Evolutionary conservation across 1,140 invertebrate species (phyloP), one percentile per base, ranked within the genome.

Genomic region (Stegodyphus mimosarum): DNA sequence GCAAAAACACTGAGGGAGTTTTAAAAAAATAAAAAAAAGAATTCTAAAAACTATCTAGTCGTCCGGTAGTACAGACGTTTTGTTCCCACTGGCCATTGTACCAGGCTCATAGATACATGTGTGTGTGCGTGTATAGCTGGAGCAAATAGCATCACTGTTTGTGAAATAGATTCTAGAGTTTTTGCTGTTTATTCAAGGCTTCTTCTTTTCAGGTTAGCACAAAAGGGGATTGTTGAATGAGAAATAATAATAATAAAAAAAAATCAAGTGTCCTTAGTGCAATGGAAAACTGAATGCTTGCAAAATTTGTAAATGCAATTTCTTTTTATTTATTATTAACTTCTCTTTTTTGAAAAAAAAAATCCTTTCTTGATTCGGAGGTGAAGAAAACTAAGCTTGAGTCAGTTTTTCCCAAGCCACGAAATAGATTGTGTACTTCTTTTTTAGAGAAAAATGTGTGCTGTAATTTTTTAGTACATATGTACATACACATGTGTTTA

Each of bases 121-220:
- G 55, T 60, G 55, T 60, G 55, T 60, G 55, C 33, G 33, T 33
- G 55, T 67, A 18, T 17, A 7, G 13, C 15, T 17, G 64, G 17
- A 67, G 64, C 64, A 67, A 67, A 67, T 67, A 67, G 64, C 64
- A 67, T 67, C 64, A 67, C 64, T 67, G 64, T 67, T 67, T 67
- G 64, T 67, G 64, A 67, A 67, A 67, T 67, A 67, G 64, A 67
- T 67, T 67, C 64, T n/a, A n/a, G 55, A 60, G 17, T 67, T 67
- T 67, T 67, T 67, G 17, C 64, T 67, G 64, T 67, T 67, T 13
- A 67, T 67, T 67, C 64, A 67, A 67, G 64, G n/a, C 15, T 67
- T n/a, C 64, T 67, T 67, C 64, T 67, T 67, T 67, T 67, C 64
- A 67, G 17, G 33, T 67, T 7, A 7, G 11, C 64, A 67, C 64